phyloP scores from a whole-genome alignment of 2,113 vertebrate genomes.

The Nothobranchius kuhntae region DNA sequence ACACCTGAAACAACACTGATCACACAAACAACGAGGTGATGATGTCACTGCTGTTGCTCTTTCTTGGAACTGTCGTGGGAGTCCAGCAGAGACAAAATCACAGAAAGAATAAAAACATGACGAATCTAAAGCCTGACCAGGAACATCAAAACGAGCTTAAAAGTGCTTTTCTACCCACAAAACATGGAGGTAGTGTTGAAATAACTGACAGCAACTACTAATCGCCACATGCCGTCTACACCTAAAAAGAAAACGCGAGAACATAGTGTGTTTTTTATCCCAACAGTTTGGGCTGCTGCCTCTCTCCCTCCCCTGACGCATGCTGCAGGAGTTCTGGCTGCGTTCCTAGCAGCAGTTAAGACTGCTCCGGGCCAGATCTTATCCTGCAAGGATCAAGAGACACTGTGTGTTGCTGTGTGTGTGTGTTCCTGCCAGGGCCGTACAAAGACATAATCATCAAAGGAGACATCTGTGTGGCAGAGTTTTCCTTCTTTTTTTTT shows the following conservation, averaged over 20 bases:
- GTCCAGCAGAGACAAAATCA: constrained; percentile 13
- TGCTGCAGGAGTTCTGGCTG: constrained; percentile 76
- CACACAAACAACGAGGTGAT: constrained; percentile 43
- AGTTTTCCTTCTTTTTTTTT: constrained; percentile 30
- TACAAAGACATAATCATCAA: constrained; percentile 74
- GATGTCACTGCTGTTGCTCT: constrained; percentile 55
- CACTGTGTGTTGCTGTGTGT: constrained; percentile 67
- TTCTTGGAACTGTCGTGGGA: constrained; percentile 52
- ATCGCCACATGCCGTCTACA: constrained; percentile 18
- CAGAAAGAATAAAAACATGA: constrained; percentile 33
- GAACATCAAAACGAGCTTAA: constrained; percentile 24
- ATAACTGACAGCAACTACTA: constrained; percentile 61
- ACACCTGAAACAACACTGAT: constrained; percentile 77
- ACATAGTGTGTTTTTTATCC: constrained; percentile 17
- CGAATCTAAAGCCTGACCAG: background rate
- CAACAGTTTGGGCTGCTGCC: constrained; percentile 51
- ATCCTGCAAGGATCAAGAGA: constrained; percentile 79
- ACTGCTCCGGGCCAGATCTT: constrained; percentile 76
- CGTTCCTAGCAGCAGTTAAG: constrained; percentile 71
- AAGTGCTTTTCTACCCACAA: constrained; percentile 36
- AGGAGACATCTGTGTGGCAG: constrained; percentile 74
- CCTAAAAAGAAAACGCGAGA: constrained; percentile 19
- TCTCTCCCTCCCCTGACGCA: constrained; percentile 35
- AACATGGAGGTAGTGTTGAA: constrained; percentile 28
- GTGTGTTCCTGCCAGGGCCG: constrained; percentile 67